Evolutionary conservation across 1,140 invertebrate genomes (phyloP).

Genomic region (Drosophila sucinea): DNA sequence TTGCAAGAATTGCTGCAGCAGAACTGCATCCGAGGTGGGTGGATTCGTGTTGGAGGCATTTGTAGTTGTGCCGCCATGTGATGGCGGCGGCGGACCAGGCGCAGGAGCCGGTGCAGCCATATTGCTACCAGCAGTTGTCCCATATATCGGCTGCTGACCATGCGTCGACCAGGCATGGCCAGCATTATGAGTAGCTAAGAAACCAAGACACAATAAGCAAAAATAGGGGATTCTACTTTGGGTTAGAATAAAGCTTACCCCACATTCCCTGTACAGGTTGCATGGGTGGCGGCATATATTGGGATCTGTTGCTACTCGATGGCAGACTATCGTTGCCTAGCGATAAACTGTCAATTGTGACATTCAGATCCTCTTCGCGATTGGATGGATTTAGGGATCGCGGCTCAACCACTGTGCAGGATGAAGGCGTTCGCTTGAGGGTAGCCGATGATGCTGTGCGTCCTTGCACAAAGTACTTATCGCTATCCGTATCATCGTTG

Average conservation of each 20-base stretch:
- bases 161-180: slow-evolving; percentile 41
- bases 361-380: slow-evolving; percentile 60
- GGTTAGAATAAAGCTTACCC: slow-evolving; percentile 50
- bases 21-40: slow-evolving; percentile 63
- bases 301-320: slow-evolving; percentile 76
- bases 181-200: slow-evolving; percentile 47
- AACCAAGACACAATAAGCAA: too few relatives aligned
- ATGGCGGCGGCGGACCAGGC: slow-evolving; percentile 16
- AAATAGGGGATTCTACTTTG: neutral
- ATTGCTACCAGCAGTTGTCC: slow-evolving; percentile 19
- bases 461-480: slow-evolving; percentile 56
- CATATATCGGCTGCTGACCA: slow-evolving; percentile 49
- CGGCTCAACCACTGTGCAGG: slow-evolving; percentile 63
- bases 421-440: slow-evolving; percentile 54
- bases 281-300: slow-evolving; percentile 80
- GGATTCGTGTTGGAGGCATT: slow-evolving; percentile 51
- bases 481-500: slow-evolving; percentile 74
- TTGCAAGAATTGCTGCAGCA: slow-evolving; percentile 85
- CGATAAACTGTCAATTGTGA: slow-evolving; percentile 66
- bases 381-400: slow-evolving; percentile 36
- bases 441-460: slow-evolving; percentile 62
- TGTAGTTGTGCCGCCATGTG: slow-evolving; percentile 39
- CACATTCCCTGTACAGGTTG: slow-evolving; percentile 67
- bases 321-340: slow-evolving; percentile 75
- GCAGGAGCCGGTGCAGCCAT: slow-evolving; percentile 25